phyloP scores from a whole-genome alignment of 2,888 invertebrate species.

The Leptinotarsa haldemani region DNA sequence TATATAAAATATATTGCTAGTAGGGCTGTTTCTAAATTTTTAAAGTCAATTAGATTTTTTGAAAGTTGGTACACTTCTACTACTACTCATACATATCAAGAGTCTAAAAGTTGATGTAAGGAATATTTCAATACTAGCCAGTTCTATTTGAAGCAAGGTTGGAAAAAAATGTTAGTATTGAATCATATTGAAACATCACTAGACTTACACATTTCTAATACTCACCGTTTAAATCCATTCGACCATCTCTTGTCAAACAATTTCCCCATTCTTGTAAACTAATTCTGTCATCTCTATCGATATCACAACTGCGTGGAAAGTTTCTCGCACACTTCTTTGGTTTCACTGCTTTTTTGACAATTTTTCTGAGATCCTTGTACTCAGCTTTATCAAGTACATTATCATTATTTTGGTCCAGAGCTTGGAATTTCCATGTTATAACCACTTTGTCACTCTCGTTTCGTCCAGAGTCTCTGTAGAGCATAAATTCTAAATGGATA shows the following conservation, averaged over 20 bases:
- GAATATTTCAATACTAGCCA: not conserved
- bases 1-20: no score
- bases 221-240: slow-evolving; percentile 79
- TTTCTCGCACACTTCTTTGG: slow-evolving; percentile 90
- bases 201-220: slow-evolving; percentile 33
- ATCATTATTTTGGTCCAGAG: slow-evolving; percentile 85
- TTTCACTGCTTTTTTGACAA: slow-evolving; percentile 89
- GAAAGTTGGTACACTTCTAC: no score
- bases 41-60: no score
- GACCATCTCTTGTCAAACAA: slow-evolving; percentile 83
- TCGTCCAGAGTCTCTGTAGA: slow-evolving; percentile 56
- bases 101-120: not conserved
- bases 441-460: slow-evolving; percentile 69
- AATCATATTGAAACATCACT: not conserved
- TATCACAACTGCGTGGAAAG: slow-evolving; percentile 90
- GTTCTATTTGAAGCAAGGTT: not conserved
- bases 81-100: no score
- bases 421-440: slow-evolving; percentile 90
- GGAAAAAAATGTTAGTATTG: not conserved
- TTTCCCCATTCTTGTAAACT: slow-evolving; percentile 86
- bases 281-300: slow-evolving; percentile 82
- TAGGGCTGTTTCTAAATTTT: no score
- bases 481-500: not conserved
- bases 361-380: slow-evolving; percentile 81
- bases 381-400: slow-evolving; percentile 83